Evolutionary conservation across 2,797 vertebrate genomes (phyloP).

Genomic region (Pelodytes ibericus): DNA sequence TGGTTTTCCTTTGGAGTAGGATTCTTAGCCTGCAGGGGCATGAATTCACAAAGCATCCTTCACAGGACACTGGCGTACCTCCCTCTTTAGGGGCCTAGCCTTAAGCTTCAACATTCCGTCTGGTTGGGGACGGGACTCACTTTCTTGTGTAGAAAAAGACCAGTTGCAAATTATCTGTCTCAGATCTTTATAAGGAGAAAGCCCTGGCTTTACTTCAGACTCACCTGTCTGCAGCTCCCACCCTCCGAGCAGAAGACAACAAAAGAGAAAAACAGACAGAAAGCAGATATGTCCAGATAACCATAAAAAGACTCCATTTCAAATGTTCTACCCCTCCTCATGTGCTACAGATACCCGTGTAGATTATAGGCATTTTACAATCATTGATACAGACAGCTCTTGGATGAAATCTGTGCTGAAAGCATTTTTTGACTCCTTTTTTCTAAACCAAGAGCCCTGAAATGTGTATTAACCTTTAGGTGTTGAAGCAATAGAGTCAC

Average conservation of each 20-base stretch:
- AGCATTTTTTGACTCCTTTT: neutral
- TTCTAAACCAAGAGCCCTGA: no score
- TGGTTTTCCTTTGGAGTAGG: slow-evolving; percentile 5
- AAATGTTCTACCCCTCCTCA: slow-evolving; percentile 9
- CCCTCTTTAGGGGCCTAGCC: slow-evolving; percentile 11
- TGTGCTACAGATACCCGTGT: neutral
- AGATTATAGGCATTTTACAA: slow-evolving; percentile 7
- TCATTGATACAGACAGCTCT: neutral
- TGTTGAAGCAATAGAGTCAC: no score
- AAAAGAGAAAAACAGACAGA: slow-evolving; percentile 1
- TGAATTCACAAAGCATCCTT: slow-evolving; percentile 9
- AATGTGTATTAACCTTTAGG: no score
- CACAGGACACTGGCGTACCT: slow-evolving; percentile 1
- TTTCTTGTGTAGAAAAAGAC: slow-evolving; percentile 13
- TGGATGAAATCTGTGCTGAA: neutral
- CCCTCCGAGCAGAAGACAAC: neutral
- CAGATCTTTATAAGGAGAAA: slow-evolving; percentile 2
- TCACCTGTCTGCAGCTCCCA: slow-evolving; percentile 6
- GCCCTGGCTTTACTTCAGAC: neutral
- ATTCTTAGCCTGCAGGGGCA: slow-evolving; percentile 23
- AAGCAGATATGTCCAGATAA: slow-evolving; percentile 13
- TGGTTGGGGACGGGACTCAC: neutral
- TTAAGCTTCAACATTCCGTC: slow-evolving; percentile 15
- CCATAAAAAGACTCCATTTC: neutral
- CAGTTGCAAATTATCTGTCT: slow-evolving; percentile 3